Evolutionary conservation across 2,797 vertebrate species (phyloP).

Genomic region (Phrynocephalus guinanensis): DNA sequence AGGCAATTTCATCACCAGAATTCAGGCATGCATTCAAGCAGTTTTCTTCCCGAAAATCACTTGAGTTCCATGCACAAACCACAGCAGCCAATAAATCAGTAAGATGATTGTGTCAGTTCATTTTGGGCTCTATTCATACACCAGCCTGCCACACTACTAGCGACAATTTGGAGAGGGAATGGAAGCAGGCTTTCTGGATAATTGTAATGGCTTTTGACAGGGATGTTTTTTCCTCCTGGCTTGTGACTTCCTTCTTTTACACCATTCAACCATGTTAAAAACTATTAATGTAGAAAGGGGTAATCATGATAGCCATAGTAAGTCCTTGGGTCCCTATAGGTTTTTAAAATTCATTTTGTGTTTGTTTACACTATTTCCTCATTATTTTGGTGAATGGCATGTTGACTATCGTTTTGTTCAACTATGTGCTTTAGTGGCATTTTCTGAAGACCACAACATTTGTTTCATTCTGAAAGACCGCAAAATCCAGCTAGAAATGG

Average conservation of each 20-base stretch:
- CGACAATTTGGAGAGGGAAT: conserved; percentile 47
- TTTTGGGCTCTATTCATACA: no score
- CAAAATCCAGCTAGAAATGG: conserved; percentile 72
- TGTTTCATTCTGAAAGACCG: conserved; percentile 75
- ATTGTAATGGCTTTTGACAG: conserved; percentile 72
- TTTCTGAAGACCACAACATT: conserved; percentile 76
- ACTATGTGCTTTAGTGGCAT: conserved; percentile 75
- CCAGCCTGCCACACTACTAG: no score
- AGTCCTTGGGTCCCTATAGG: no score
- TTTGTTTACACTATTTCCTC: conserved; percentile 74
- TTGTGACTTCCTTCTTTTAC: conserved; percentile 71
- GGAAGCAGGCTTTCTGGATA: conserved; percentile 52
- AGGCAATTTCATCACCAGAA: not conserved
- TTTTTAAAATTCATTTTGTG: conserved; percentile 60
- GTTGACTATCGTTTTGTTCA: conserved; percentile 76
- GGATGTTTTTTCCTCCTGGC: conserved; percentile 65
- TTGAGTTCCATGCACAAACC: no score
- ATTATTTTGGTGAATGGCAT: conserved; percentile 75
- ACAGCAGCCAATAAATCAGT: no score
- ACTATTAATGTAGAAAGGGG: conserved; percentile 71
- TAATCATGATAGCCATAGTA: conserved; percentile 71
- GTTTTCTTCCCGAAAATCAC: no score
- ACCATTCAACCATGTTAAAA: conserved; percentile 75
- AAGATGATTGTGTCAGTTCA: no score
- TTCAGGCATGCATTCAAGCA: not conserved